Percentiles rank a stretch among this genome's conserved stretches.
Evolutionary conservation across 2,113 vertebrate genomes (phyloP).

Genomic region (Limanda limanda): DNA sequence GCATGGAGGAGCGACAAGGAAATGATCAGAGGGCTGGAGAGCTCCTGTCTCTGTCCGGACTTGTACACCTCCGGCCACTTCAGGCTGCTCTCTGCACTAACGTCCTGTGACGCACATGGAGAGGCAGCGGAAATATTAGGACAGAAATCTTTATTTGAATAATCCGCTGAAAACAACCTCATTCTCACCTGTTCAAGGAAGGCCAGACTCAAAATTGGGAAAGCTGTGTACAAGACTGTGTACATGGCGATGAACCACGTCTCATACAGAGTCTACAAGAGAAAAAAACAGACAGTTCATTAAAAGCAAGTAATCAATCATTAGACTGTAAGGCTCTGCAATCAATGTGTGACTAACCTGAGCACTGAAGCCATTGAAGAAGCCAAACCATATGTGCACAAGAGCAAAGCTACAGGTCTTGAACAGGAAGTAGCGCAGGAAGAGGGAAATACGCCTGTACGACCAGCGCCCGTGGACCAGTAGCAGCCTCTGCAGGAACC

Average conservation of each 20-base stretch:
- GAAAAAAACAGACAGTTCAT: slow-evolving; percentile 14
- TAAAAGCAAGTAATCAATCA: not conserved
- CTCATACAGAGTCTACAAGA: slow-evolving; percentile 87
- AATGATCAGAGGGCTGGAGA: slow-evolving; percentile 86
- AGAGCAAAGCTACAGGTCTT: slow-evolving; percentile 90
- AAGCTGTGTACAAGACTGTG: slow-evolving; percentile 86
- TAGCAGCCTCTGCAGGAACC: slow-evolving; percentile 87
- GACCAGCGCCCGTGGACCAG: slow-evolving; percentile 94
- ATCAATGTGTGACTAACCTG: slow-evolving; percentile 75
- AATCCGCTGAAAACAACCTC: not conserved
- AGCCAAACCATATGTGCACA: slow-evolving; percentile 90
- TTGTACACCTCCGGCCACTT: slow-evolving; percentile 85
- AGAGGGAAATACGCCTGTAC: slow-evolving; percentile 88
- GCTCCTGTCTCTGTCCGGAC: slow-evolving; percentile 80
- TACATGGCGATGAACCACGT: slow-evolving; percentile 92
- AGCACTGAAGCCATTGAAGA: slow-evolving; percentile 89
- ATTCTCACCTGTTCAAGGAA: slow-evolving; percentile 90
- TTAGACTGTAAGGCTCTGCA: not conserved
- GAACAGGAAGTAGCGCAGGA: slow-evolving; percentile 91
- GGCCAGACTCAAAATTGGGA: slow-evolving; percentile 84
- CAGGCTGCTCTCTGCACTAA: slow-evolving; percentile 85
- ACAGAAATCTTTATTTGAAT: not conserved
- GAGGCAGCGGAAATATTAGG: not conserved
- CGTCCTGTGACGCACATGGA: slow-evolving; percentile 80
- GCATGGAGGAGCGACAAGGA: slow-evolving; percentile 82